These are phyloP conservation scores for Notodonta ziczac DNA, from an alignment of 2,888 invertebrate species.

Conservation along the genomic window DNA sequence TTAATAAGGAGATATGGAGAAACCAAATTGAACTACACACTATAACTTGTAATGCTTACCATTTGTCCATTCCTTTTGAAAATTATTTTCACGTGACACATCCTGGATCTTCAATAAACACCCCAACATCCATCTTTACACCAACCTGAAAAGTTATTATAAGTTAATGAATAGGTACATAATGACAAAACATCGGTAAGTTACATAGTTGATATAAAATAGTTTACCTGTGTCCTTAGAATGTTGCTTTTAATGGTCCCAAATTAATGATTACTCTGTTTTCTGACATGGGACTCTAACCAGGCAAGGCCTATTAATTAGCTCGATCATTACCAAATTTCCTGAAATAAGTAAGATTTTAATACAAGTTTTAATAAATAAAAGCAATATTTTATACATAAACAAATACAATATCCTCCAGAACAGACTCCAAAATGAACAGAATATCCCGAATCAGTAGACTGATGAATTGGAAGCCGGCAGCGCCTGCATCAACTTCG, in stretches of 20 bases:
- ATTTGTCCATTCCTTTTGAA: neutral
- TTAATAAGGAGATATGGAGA: neutral
- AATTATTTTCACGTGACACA: neutral
- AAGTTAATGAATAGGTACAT: neutral
- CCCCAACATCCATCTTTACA: neutral
- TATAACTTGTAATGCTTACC: neutral
- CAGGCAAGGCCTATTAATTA: neutral
- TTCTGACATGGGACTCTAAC: neutral
- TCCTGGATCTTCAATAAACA: neutral
- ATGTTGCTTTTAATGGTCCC: neutral
- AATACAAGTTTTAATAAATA: neutral
- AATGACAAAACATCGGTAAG: neutral
- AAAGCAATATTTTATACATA: neutral
- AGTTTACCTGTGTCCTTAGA: neutral
- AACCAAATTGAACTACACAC: neutral
- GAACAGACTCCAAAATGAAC: constrained; percentile 17
- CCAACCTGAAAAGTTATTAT: neutral
- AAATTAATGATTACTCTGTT: neutral
- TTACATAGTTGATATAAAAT: neutral
- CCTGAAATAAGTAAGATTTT: neutral
- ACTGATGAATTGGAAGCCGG: constrained; percentile 23
- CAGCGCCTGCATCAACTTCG: constrained; percentile 26
- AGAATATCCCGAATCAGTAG: constrained; percentile 24
- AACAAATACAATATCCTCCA: constrained; percentile 7
- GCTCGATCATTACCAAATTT: neutral